Evolutionary conservation across 2,797 vertebrate species (phyloP).

Genomic region (Myotis vivesi): DNA sequence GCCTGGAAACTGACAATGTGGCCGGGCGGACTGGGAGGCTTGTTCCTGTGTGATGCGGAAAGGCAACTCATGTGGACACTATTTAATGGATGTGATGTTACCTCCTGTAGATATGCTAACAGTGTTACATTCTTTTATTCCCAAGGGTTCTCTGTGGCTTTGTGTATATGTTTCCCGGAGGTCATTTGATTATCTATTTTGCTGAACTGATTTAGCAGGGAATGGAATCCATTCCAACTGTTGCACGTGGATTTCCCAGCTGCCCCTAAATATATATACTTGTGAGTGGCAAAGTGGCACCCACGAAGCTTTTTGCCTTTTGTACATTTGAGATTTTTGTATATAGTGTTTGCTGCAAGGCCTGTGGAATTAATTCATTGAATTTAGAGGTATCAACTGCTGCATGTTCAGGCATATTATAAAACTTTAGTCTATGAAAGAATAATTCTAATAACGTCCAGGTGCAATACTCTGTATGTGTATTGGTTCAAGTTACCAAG

Average conservation of each 20-base stretch:
- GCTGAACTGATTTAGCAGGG: conserved; percentile 87
- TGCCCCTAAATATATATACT: conserved; percentile 87
- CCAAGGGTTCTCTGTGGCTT: conserved; percentile 84
- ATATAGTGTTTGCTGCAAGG: conserved; percentile 90
- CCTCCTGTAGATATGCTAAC: conserved; percentile 85
- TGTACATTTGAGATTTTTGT: conserved; percentile 89
- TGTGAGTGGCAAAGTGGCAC: conserved; percentile 87
- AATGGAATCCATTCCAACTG: conserved; percentile 86
- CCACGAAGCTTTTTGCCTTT: conserved; percentile 87
- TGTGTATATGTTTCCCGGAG: conserved; percentile 83
- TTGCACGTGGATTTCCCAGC: conserved; percentile 85
- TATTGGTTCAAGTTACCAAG: conserved; percentile 89
- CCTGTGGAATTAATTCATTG: conserved; percentile 89
- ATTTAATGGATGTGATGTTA: conserved; percentile 82
- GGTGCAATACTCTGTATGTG: conserved; percentile 93
- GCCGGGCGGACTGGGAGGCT: conserved; percentile 73
- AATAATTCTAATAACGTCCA: conserved; percentile 90
- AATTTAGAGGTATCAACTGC: conserved; percentile 91
- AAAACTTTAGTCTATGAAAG: conserved; percentile 90
- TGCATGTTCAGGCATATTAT: conserved; percentile 91
- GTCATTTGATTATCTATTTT: conserved; percentile 85
- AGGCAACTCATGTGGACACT: conserved; percentile 85
- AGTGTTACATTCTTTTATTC: conserved; percentile 88
- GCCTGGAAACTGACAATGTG: conserved; percentile 82
- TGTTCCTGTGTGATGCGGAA: conserved; percentile 78